Conservation (phyloP, 1,140 invertebrate species). For the Drosophila nigromelanica region DNA sequence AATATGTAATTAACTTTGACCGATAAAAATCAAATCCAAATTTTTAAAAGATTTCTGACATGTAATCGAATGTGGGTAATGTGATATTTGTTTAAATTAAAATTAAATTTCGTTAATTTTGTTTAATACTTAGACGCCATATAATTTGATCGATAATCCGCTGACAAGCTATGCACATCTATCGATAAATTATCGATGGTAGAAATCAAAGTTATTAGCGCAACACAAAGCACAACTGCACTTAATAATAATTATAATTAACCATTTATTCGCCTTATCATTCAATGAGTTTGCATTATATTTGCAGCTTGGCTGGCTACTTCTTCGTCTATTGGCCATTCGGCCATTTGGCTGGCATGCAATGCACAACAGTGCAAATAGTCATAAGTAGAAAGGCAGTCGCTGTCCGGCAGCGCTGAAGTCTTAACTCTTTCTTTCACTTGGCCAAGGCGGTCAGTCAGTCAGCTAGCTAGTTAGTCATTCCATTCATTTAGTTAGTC, state of each 20-base stretch:
- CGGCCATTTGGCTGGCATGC: constrained; percentile 20
- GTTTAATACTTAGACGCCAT: no score
- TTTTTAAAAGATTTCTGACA: no score
- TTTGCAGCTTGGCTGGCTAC: background rate
- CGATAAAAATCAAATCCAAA: no score
- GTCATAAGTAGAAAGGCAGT: constrained; percentile 40
- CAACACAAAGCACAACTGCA: background rate
- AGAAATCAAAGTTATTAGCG: background rate
- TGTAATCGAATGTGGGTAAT: no score
- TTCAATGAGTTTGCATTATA: background rate
- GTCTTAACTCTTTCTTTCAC: constrained; percentile 70
- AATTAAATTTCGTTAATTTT: no score
- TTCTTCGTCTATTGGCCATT: background rate
- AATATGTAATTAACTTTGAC: no score
- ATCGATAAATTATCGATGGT: constrained; percentile 9
- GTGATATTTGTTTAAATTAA: no score
- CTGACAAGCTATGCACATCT: background rate
- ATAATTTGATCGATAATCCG: background rate
- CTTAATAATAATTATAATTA: constrained; percentile 24
- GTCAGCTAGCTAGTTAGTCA: constrained; percentile 19
- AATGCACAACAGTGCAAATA: constrained; percentile 13
- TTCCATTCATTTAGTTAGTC: constrained; percentile 21
- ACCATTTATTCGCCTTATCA: constrained; percentile 5
- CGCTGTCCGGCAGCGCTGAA: constrained; percentile 1
- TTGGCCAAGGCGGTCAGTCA: constrained; percentile 54